Conservation (phyloP, 2,113 vertebrate genomes). For the Gobiocypris rarus region DNA sequence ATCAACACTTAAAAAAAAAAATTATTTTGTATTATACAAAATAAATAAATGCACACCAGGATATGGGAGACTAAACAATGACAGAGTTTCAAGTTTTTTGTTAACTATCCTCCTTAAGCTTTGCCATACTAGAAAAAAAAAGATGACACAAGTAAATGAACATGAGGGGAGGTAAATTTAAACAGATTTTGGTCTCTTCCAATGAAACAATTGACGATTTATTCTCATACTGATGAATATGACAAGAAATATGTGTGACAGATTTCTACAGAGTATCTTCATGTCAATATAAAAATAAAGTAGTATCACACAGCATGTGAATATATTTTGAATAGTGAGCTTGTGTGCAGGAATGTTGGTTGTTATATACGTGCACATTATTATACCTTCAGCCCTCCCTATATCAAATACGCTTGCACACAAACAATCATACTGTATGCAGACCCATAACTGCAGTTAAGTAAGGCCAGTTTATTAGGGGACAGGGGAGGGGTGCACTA, state of each 20-base stretch:
- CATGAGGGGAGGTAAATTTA: conserved; percentile 8
- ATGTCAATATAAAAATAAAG: conserved; percentile 79
- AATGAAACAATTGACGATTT: conserved; percentile 53
- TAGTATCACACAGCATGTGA: conserved; percentile 65
- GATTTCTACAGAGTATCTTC: conserved; percentile 64
- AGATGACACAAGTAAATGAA: conserved; percentile 13
- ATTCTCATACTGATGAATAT: conserved; percentile 49
- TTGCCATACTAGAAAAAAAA: neutral
- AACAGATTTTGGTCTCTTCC: conserved; percentile 52
- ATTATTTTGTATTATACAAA: no score
- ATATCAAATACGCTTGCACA: conserved; percentile 29
- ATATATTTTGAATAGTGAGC: conserved; percentile 58
- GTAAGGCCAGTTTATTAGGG: conserved; percentile 77
- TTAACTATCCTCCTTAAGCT: neutral
- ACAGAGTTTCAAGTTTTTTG: neutral
- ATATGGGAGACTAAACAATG: no score
- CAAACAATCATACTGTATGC: conserved; percentile 36
- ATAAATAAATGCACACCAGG: no score
- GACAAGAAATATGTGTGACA: conserved; percentile 64
- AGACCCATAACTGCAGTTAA: conserved; percentile 69
- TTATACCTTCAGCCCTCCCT: conserved; percentile 50
- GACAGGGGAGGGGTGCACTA: conserved; percentile 69
- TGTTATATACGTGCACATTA: conserved; percentile 41
- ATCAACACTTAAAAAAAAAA: no score
- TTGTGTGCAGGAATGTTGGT: conserved; percentile 51